Conservation (phyloP, 1,140 invertebrate genomes). For the Bombus ignitus region DNA sequence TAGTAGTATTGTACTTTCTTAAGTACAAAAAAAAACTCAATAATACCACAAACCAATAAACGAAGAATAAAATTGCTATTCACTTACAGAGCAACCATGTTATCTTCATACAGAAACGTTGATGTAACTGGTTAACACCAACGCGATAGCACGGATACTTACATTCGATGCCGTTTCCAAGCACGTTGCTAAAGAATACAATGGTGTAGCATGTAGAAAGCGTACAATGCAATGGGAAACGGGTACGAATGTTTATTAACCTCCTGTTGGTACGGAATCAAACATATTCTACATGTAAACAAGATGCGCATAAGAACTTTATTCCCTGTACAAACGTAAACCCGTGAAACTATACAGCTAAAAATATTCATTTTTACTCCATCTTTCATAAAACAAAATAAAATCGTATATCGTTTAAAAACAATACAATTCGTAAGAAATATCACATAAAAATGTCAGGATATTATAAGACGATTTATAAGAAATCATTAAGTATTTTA, state of each 20-base stretch:
- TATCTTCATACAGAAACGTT: background rate
- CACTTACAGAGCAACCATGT: background rate
- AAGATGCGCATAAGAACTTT: background rate
- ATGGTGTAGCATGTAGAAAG: background rate
- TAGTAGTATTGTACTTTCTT: no score
- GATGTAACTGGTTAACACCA: background rate
- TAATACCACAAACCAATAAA: constrained; percentile 6
- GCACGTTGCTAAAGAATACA: constrained; percentile 14
- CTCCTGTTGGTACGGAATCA: background rate
- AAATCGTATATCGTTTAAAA: background rate
- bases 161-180: no score
- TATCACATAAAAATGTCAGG: no score
- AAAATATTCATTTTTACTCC: background rate
- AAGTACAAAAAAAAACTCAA: background rate
- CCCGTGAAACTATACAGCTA: background rate
- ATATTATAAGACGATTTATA: no score
- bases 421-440: background rate
- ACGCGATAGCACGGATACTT: background rate
- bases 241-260: constrained; percentile 22
- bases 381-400: background rate
- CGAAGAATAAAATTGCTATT: constrained; percentile 13
- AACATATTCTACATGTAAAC: background rate
- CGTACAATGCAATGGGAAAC: background rate
- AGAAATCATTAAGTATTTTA: no score
- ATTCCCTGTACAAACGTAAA: background rate